Conservation (phyloP, 1,140 invertebrate species). For the Gonatopus flavifemur region DNA sequence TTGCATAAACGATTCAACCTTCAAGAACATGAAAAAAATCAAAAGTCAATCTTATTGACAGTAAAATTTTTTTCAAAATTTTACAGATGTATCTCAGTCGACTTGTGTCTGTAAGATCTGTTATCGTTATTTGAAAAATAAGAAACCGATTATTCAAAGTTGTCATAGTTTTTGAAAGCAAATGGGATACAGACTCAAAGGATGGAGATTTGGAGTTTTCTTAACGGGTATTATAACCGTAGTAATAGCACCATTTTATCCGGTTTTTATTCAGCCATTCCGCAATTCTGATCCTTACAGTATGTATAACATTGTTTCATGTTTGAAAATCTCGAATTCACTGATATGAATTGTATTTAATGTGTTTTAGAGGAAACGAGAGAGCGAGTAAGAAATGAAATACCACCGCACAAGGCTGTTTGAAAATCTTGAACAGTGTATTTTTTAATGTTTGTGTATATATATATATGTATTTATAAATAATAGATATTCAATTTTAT, state of each 20-base stretch:
- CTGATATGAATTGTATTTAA: conserved; percentile 18
- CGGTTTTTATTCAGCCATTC: conserved; percentile 68
- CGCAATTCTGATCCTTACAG: conserved; percentile 67
- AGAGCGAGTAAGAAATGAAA: not conserved
- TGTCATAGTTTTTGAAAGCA: too few relatives aligned
- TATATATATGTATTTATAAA: not conserved
- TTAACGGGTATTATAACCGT: conserved; percentile 62
- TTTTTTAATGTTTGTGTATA: conserved; percentile 21
- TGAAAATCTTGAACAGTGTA: conserved; percentile 4
- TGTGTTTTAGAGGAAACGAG: conserved; percentile 39
- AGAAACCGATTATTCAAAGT: too few relatives aligned
- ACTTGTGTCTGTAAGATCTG: too few relatives aligned
- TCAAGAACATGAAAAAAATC: too few relatives aligned
- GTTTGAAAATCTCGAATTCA: too few relatives aligned
- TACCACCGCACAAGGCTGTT: not conserved
- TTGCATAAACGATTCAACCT: too few relatives aligned
- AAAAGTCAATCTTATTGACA: too few relatives aligned
- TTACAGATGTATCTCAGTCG: too few relatives aligned
- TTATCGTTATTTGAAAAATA: too few relatives aligned
- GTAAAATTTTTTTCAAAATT: too few relatives aligned
- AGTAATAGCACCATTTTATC: conserved; percentile 63
- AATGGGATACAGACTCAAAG: too few relatives aligned
- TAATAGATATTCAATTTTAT: not conserved
- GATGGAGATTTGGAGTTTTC: conserved; percentile 65
- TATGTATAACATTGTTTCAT: conserved; percentile 39